Conservation (phyloP, 1,140 invertebrate genomes). For the Ectropis grisescens region DNA sequence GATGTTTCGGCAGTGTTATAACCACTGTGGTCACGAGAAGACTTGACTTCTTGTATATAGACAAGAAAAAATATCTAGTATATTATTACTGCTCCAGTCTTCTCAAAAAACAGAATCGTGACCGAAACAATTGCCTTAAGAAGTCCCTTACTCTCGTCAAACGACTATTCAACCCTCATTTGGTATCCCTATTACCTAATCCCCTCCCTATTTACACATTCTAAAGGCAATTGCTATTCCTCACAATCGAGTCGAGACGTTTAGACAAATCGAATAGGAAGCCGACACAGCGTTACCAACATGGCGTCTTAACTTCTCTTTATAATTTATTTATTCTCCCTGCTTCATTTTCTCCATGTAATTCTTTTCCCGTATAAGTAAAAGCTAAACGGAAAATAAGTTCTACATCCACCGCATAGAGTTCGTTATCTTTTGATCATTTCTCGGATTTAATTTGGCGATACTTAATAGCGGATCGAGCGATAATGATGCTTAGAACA, state of each 20-base stretch:
- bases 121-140: too few relatives aligned
- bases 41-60: too few relatives aligned
- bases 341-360: constrained; percentile 60
- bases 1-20: too few relatives aligned
- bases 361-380: constrained; percentile 63
- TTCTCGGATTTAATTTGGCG: constrained; percentile 23
- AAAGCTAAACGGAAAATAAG: constrained; percentile 51
- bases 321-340: constrained; percentile 61
- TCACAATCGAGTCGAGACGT: constrained; percentile 20
- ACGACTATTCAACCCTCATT: too few relatives aligned
- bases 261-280: constrained; percentile 52
- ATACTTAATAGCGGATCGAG: constrained; percentile 5
- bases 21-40: too few relatives aligned
- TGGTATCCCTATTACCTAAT: too few relatives aligned
- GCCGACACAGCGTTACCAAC: constrained; percentile 53
- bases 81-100: too few relatives aligned
- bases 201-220: constrained; percentile 37
- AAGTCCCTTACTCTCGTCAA: too few relatives aligned
- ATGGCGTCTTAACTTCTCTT: constrained; percentile 20
- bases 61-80: too few relatives aligned
- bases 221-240: constrained; percentile 32
- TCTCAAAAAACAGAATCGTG: too few relatives aligned
- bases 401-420: constrained; percentile 17
- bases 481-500: constrained; percentile 15
- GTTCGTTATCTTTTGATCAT: constrained; percentile 19